These are phyloP conservation scores for Brachionus rubens DNA, from an alignment of 1,140 invertebrate species.

Conservation along the genomic window DNA sequence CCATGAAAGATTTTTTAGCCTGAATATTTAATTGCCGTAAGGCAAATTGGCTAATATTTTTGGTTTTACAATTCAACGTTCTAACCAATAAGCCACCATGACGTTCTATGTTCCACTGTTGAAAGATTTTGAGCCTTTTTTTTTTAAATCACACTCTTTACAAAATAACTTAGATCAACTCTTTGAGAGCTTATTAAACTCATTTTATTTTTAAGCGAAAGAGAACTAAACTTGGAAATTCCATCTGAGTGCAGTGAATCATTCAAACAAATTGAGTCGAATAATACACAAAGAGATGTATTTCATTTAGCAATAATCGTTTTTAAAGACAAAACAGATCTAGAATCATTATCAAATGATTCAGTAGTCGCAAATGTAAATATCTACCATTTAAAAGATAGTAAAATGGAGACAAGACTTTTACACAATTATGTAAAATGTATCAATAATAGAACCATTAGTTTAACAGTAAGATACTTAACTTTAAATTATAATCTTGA, in stretches of 20 bases:
- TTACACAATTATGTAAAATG: conserved; percentile 26
- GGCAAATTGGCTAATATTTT: no score
- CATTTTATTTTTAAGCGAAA: background rate
- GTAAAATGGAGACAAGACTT: conserved; percentile 25
- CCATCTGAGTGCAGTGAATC: background rate
- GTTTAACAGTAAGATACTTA: background rate
- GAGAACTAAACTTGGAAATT: background rate
- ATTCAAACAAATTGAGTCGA: background rate
- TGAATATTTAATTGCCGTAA: no score
- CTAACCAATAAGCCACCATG: no score
- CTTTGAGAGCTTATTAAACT: background rate
- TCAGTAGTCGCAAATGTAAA: conserved; percentile 13
- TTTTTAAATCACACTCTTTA: no score
- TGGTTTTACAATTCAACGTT: no score
- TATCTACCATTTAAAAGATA: conserved; percentile 33
- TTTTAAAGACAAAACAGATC: background rate
- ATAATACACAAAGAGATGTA: background rate
- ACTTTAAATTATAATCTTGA: background rate
- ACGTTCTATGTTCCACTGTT: no score
- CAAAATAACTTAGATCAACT: no score
- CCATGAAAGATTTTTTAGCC: no score
- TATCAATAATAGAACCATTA: background rate
- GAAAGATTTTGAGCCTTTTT: no score
- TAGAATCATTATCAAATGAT: background rate
- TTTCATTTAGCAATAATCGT: conserved; percentile 2